Evolutionary conservation across 2,797 vertebrate genomes (phyloP), one percentile per base, ranked within the genome.

Genomic region (Pteronotus mesoamericanus): DNA sequence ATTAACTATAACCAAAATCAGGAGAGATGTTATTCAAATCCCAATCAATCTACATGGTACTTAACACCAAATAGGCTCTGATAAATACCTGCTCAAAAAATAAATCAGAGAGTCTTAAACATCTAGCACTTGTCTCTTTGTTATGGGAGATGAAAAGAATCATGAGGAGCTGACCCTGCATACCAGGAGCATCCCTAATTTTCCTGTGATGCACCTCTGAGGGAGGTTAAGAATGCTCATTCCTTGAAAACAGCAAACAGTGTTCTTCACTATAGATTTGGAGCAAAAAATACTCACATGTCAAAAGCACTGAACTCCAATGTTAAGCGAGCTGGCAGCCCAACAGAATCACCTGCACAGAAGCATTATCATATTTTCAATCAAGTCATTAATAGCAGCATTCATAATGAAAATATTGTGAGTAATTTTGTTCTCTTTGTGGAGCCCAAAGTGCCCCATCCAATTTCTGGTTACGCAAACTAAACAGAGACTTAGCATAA

Each of bases 281-380:
- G 24, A 39, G 68, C 3, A 51, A 0, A 0, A 99, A 0, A 2
- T 98, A 99, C 99, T 99, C 98, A 99, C 99, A 98, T 98, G 96
- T 99, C 99, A 98, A 99, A 99, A 88, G 99, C 99, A 97, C 99
- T 99, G 95, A 99, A 99, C 98, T 99, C 99, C 98, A 99, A 95
- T 0, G 99, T 99, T 93, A 99, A 96, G 42, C 99, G 99, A 96
- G 99, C 99, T 14, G 99, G 99, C 95, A 99, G 99, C 86, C 99
- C 99, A 71, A 98, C 98, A 46, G 99, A 99, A 98, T 99, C 99
- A 89, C 99, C 99, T 99, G 99, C 61, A 96, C 69, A 95, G 97
- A 98, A 95, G 80, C 86, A 97, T 96, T 26, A 57, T 34, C 68
- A 93, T 57, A 95, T 32, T n/a, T 80, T 96, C 16, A 86, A n/a